phyloP scores from a whole-genome alignment of 2,113 vertebrate species.

The Uria aalge region DNA sequence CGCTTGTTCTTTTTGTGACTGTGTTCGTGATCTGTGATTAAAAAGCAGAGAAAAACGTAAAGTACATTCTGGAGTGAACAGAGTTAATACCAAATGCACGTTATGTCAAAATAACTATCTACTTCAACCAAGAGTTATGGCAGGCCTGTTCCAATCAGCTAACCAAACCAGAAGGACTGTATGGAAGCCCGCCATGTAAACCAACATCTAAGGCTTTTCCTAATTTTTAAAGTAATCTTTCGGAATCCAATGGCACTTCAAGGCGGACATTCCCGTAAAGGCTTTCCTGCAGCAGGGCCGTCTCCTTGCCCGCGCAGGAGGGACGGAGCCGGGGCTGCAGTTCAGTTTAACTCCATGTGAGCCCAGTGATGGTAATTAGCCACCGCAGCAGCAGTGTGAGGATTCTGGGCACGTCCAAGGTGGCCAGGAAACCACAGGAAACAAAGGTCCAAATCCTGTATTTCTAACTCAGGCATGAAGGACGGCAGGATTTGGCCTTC shows the following conservation, averaged over 20 bases:
- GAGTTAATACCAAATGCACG: not conserved
- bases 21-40: conserved; percentile 79
- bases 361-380: conserved; percentile 12
- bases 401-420: conserved; percentile 34
- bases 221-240: not conserved
- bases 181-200: not conserved
- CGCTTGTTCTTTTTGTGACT: conserved; percentile 75
- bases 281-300: not conserved
- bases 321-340: not conserved
- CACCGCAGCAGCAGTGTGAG: not conserved
- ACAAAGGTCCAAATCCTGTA: conserved; percentile 61
- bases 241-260: not conserved
- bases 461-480: conserved; percentile 62
- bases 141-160: not conserved
- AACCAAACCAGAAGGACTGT: not conserved
- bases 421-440: conserved; percentile 49
- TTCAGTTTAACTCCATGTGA: not conserved
- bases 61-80: not conserved
- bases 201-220: not conserved
- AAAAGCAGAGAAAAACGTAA: not conserved
- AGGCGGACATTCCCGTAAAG: not conserved
- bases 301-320: not conserved
- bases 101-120: not conserved
- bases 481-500: conserved; percentile 58
- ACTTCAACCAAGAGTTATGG: not conserved